These are phyloP conservation scores for Pterocles burchelli DNA, from an alignment of 2,113 vertebrate genomes.

Conservation along the genomic window DNA sequence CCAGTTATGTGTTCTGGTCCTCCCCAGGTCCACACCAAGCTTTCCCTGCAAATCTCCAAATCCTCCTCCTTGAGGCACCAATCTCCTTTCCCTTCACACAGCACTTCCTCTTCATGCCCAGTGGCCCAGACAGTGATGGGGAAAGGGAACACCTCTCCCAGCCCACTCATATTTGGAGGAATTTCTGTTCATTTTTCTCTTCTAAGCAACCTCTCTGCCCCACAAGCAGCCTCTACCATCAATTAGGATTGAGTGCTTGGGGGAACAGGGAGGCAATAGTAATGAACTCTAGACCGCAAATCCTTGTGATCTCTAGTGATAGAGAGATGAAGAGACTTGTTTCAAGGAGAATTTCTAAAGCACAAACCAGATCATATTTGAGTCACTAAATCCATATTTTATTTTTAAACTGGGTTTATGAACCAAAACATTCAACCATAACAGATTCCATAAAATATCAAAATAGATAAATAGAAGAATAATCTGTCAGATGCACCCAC, in stretches of 20 bases:
- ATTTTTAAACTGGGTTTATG: background rate
- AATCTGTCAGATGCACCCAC: background rate
- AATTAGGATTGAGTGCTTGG: background rate
- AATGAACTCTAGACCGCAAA: background rate
- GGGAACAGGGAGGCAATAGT: background rate
- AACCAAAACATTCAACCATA: background rate
- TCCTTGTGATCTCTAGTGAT: background rate
- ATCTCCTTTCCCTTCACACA: background rate
- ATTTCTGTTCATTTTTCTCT: background rate
- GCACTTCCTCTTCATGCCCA: rapidly evolving
- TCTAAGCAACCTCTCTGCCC: background rate
- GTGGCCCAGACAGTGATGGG: background rate
- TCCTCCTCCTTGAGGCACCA: background rate
- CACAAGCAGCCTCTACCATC: background rate
- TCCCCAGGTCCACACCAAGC: background rate
- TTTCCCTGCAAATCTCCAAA: background rate
- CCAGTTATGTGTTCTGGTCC: background rate
- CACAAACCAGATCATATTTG: background rate
- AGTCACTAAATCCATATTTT: background rate
- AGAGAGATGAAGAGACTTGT: background rate
- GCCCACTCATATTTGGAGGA: background rate
- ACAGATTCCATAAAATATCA: background rate
- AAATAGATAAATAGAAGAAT: background rate
- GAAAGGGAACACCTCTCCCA: background rate
- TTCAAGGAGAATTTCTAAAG: background rate